Percentiles rank a stretch among this genome's conserved stretches.
phyloP scores from a whole-genome alignment of 2,797 vertebrate species.

The Margarornis squamiger region DNA sequence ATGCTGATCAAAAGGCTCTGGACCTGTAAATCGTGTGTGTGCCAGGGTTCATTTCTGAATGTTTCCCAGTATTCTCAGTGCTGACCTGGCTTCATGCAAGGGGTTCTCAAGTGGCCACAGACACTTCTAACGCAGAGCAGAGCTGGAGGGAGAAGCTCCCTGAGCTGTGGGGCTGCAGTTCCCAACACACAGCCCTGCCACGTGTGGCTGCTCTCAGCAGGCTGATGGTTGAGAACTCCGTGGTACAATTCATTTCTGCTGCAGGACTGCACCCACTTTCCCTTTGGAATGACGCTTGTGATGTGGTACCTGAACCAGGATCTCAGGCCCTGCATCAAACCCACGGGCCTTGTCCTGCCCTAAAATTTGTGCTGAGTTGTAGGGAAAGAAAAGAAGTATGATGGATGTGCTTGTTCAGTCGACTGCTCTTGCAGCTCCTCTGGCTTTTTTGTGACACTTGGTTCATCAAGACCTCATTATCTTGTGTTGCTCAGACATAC shows the following conservation, averaged over 20 bases:
- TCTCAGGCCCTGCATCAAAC: neutral
- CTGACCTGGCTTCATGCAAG: rapidly evolving
- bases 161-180: neutral
- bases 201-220: neutral
- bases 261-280: neutral
- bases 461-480: neutral
- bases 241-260: neutral
- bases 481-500: neutral
- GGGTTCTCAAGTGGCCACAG: neutral
- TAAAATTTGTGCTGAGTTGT: neutral
- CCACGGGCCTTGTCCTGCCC: neutral
- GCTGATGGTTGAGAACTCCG: neutral
- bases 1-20: neutral
- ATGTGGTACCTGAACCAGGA: neutral
- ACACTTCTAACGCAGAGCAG: neutral
- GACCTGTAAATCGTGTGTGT: neutral
- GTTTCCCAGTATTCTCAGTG: neutral
- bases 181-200: neutral
- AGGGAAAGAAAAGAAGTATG: neutral
- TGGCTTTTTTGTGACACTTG: neutral
- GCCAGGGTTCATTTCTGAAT: neutral
- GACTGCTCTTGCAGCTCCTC: neutral
- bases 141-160: neutral
- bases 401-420: neutral
- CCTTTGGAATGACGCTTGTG: neutral